Conservation (phyloP, 2,797 vertebrate genomes). For the Catharus ustulatus region DNA sequence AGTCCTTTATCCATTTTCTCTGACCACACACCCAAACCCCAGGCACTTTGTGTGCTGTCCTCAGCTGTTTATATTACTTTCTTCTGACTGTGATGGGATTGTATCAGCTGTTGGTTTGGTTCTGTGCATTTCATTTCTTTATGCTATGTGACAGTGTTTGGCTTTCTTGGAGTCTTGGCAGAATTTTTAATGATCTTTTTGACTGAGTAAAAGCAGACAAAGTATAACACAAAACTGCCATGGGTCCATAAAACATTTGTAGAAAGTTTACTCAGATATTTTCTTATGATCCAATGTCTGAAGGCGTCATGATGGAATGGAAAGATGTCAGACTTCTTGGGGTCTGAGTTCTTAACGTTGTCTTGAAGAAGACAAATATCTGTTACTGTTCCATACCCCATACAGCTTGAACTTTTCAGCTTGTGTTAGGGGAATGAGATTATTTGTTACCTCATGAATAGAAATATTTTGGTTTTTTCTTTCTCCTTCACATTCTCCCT, state of each 20-base stretch:
- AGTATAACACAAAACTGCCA: constrained; percentile 9
- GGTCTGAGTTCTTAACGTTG: not conserved
- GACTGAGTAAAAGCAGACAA: not conserved
- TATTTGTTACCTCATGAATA: constrained; percentile 17
- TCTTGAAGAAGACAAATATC: not conserved
- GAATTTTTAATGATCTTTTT: constrained; percentile 17
- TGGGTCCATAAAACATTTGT: constrained; percentile 7
- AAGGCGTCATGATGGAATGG: not conserved
- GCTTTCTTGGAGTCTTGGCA: constrained; percentile 2
- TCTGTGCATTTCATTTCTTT: constrained; percentile 18
- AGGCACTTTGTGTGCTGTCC: not conserved
- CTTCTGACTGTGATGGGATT: not conserved
- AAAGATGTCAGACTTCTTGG: constrained; percentile 14
- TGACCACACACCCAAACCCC: not conserved
- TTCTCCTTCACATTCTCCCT: not conserved
- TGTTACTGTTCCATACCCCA: not conserved
- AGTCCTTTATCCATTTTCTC: not conserved
- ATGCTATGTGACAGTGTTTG: not conserved
- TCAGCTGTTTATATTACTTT: constrained; percentile 28
- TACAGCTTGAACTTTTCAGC: constrained; percentile 15
- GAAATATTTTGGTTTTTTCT: not conserved
- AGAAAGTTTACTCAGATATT: not conserved
- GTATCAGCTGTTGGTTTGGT: constrained; percentile 26
- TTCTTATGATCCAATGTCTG: not conserved
- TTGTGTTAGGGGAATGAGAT: not conserved